Percentiles rank a stretch among this genome's conserved stretches.
Conservation (phyloP, 2,888 invertebrate genomes). For the Hydrotaea diabolus region DNA sequence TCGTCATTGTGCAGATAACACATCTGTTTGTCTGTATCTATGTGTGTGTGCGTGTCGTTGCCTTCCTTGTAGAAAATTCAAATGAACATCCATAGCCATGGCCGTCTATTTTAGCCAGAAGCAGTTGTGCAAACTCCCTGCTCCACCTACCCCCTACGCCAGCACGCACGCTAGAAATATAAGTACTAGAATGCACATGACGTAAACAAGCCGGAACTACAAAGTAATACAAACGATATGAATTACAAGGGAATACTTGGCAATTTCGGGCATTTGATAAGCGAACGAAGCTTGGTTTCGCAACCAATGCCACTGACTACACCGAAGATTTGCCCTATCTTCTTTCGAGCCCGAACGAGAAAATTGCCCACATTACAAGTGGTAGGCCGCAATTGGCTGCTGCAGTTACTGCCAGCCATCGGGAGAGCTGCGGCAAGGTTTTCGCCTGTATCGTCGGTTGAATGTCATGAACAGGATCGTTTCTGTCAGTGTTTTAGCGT, state of each 20-base stretch:
- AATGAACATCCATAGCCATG: not conserved
- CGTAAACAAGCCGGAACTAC: conserved; percentile 57
- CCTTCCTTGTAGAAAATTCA: conserved; percentile 1
- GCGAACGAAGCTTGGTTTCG: not conserved
- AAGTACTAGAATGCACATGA: conserved; percentile 42
- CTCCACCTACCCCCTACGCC: too few relatives aligned
- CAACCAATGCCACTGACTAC: not conserved
- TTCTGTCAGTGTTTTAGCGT: not conserved
- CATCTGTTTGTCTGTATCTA: conserved; percentile 17
- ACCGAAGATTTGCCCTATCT: not conserved
- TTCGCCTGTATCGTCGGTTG: too few relatives aligned
- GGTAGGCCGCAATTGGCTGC: not conserved
- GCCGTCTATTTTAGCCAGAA: conserved; percentile 57
- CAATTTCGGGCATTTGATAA: conserved; percentile 12
- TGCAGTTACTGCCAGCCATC: not conserved
- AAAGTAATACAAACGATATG: conserved; percentile 2
- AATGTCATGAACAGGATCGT: too few relatives aligned
- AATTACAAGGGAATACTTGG: conserved; percentile 9
- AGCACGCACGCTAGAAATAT: not conserved
- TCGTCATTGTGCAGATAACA: conserved; percentile 23
- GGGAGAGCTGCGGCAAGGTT: too few relatives aligned
- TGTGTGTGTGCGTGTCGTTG: not conserved
- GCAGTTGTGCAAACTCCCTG: conserved; percentile 18
- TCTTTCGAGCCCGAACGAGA: too few relatives aligned
- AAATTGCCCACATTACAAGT: not conserved